Evolutionary conservation across 2,113 vertebrate species (phyloP).

Genomic region (Centrocercus urophasianus): DNA sequence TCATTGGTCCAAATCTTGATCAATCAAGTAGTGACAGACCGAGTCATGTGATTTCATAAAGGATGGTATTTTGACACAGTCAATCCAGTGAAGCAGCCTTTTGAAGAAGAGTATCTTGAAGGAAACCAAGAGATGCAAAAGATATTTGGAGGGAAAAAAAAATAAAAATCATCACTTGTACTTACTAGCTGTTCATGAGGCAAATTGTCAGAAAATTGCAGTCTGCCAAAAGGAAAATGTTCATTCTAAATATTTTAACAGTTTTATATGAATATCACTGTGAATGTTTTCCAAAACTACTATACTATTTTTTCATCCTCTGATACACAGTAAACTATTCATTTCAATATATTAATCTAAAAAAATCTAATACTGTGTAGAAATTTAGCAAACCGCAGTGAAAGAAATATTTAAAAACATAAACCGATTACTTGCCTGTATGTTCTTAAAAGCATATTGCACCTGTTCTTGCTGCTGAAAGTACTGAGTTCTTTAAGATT

Average conservation of each 20-base stretch:
- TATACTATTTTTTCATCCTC: not conserved
- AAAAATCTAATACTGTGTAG: not conserved
- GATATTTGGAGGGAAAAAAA: not conserved
- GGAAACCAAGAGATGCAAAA: not conserved
- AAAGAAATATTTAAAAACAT: not conserved
- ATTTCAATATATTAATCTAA: not conserved
- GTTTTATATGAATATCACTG: not conserved
- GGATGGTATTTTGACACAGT: conserved; percentile 17
- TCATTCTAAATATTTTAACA: conserved; percentile 11
- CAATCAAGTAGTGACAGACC: conserved; percentile 29
- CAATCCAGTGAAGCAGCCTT: conserved; percentile 10
- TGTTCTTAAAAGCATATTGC: not conserved
- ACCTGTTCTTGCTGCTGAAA: not conserved
- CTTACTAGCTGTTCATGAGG: conserved; percentile 20
- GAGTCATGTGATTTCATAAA: conserved; percentile 17
- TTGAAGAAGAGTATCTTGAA: conserved; percentile 7
- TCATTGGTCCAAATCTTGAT: conserved; percentile 45
- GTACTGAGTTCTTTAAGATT: rapidly evolving
- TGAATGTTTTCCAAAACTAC: conserved; percentile 1
- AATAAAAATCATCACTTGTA: not conserved
- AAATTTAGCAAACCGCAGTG: not conserved
- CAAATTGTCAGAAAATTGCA: conserved; percentile 12
- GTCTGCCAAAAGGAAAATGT: not conserved
- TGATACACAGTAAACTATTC: not conserved
- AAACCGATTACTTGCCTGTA: not conserved